Conservation (phyloP, 2,797 vertebrate species). For the Sebastes elongatus region DNA sequence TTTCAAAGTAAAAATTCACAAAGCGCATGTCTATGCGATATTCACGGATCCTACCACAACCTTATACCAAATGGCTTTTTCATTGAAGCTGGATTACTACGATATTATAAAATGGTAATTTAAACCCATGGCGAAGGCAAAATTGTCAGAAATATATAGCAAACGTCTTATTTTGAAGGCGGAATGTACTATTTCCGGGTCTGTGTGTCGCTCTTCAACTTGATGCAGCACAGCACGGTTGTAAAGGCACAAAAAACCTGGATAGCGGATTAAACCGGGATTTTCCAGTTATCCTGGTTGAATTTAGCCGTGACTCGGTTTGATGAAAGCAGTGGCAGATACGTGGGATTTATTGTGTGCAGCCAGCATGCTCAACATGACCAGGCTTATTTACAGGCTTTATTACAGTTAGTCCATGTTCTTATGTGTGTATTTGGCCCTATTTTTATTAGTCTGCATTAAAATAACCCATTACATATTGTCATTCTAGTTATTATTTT, state of each 20-base stretch:
- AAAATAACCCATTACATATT: too few species aligned
- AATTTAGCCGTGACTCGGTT: neutral
- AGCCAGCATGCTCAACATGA: neutral
- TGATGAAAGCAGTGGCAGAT: too few species aligned
- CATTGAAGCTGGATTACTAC: accelerated
- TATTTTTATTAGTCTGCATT: too few species aligned
- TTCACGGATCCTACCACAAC: accelerated
- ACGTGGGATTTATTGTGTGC: neutral
- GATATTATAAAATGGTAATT: accelerated
- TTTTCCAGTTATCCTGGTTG: neutral
- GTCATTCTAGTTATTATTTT: too few species aligned
- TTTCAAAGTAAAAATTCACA: neutral
- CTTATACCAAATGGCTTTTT: neutral
- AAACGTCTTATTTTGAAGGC: constrained; percentile 39
- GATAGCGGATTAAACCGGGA: neutral
- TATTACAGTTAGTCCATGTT: too few species aligned
- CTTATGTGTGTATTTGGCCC: too few species aligned
- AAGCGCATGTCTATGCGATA: accelerated
- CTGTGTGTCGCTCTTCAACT: neutral
- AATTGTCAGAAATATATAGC: accelerated
- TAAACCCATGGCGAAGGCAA: neutral
- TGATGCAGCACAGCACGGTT: neutral
- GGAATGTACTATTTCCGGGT: neutral
- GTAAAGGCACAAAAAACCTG: neutral
- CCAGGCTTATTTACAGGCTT: too few species aligned